phyloP scores from a whole-genome alignment of 2,113 vertebrate species.

The Notothenia coriiceps region DNA sequence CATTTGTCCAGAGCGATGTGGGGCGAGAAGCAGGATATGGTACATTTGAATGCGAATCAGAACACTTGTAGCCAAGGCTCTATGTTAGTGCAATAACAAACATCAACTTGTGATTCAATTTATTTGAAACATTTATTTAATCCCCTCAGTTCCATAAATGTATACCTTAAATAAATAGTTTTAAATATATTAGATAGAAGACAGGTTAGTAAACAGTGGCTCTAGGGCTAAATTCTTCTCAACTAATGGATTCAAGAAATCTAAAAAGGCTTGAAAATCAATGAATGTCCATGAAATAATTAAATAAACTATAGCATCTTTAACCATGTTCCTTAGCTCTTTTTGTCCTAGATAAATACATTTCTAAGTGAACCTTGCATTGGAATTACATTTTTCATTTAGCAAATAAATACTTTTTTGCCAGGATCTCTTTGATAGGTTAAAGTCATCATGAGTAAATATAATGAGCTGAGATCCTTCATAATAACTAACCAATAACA shows the following conservation, averaged over 20 bases:
- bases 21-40: constrained; percentile 91
- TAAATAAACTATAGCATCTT: not conserved
- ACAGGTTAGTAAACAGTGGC: not conserved
- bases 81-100: not conserved
- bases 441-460: constrained; percentile 1
- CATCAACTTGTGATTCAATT: not conserved
- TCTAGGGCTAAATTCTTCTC: not conserved
- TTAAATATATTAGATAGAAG: no score
- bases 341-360: constrained; percentile 12
- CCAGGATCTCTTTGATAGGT: constrained; percentile 44
- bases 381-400: constrained; percentile 24
- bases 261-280: constrained; percentile 11
- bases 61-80: no score
- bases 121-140: no score
- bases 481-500: not conserved
- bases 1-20: constrained; percentile 91
- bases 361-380: constrained; percentile 13
- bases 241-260: not conserved
- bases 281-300: not conserved
- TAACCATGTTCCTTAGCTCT: not conserved
- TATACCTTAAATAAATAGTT: no score
- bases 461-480: constrained; percentile 2
- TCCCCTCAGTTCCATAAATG: no score
- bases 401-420: constrained; percentile 33
- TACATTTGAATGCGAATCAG: constrained; percentile 52